Conservation (phyloP, 2,888 invertebrate species). For the Linyphia triangularis region DNA sequence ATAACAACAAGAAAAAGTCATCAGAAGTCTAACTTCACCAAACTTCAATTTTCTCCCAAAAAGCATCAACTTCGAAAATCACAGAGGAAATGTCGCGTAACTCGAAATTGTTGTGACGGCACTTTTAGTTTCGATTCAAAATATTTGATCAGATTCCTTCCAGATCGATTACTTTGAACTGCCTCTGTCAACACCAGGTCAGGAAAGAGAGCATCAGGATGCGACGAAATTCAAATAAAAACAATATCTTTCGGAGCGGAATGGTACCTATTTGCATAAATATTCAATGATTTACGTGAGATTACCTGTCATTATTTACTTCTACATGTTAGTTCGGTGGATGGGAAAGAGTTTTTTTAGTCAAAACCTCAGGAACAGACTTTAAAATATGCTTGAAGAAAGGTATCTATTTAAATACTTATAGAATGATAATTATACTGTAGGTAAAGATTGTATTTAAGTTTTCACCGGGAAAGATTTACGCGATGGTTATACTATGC, state of each 20-base stretch:
- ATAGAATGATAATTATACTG: too few relatives aligned
- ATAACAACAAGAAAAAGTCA: too few relatives aligned
- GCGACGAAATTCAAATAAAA: background rate
- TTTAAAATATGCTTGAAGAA: too few relatives aligned
- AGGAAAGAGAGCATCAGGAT: background rate
- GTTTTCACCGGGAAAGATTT: too few relatives aligned
- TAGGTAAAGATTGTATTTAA: too few relatives aligned
- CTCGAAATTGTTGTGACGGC: background rate
- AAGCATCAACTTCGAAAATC: background rate
- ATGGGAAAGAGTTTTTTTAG: background rate
- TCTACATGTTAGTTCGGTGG: background rate
- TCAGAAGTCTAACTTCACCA: too few relatives aligned
- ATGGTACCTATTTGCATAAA: background rate
- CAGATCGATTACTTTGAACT: background rate
- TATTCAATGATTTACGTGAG: background rate
- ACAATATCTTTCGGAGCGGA: background rate
- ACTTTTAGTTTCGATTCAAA: background rate
- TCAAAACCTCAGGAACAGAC: background rate
- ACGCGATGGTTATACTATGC: too few relatives aligned
- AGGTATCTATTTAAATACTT: background rate
- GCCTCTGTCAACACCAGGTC: background rate
- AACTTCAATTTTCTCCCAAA: too few relatives aligned
- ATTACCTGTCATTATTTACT: background rate
- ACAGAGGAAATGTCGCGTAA: background rate
- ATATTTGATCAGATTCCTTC: background rate